Conservation (phyloP, 2,888 invertebrate genomes). For the Spodoptera picta region DNA sequence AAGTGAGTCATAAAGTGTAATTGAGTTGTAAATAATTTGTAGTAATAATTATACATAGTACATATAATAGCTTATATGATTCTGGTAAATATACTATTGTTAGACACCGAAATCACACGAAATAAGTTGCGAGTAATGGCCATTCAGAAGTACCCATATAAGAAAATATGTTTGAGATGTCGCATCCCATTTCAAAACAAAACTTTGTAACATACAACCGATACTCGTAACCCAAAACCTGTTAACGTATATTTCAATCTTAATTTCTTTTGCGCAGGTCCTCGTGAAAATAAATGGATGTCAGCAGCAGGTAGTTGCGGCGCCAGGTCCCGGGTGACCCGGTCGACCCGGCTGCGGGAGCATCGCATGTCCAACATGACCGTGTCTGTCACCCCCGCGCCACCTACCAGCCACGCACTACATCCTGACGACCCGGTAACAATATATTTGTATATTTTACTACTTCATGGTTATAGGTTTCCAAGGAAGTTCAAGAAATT, state of each 20-base stretch:
- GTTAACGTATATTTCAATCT: too few relatives aligned
- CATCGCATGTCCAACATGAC: constrained; percentile 88
- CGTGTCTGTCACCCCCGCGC: constrained; percentile 85
- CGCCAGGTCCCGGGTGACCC: constrained; percentile 73
- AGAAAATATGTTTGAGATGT: too few relatives aligned
- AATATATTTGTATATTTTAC: not conserved
- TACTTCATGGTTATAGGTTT: not conserved
- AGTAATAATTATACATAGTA: not conserved
- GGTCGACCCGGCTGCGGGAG: constrained; percentile 81
- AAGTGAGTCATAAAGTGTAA: constrained; percentile 65
- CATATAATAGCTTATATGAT: too few relatives aligned
- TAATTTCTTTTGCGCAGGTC: constrained; percentile 63
- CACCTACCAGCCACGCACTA: constrained; percentile 60
- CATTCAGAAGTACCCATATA: too few relatives aligned
- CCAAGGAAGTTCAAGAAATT: too few relatives aligned
- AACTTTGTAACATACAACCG: too few relatives aligned
- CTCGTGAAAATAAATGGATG: constrained; percentile 87
- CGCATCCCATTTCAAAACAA: too few relatives aligned
- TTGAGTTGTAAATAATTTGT: not conserved
- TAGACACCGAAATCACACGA: too few relatives aligned
- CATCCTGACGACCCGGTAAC: constrained; percentile 75
- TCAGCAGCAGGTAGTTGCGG: constrained; percentile 78
- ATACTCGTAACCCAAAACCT: too few relatives aligned
- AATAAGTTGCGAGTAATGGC: too few relatives aligned
- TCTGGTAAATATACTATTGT: too few relatives aligned